These are phyloP conservation scores for Drosophila yooni DNA, from an alignment of 2,888 invertebrate genomes.

Conservation along the genomic window DNA sequence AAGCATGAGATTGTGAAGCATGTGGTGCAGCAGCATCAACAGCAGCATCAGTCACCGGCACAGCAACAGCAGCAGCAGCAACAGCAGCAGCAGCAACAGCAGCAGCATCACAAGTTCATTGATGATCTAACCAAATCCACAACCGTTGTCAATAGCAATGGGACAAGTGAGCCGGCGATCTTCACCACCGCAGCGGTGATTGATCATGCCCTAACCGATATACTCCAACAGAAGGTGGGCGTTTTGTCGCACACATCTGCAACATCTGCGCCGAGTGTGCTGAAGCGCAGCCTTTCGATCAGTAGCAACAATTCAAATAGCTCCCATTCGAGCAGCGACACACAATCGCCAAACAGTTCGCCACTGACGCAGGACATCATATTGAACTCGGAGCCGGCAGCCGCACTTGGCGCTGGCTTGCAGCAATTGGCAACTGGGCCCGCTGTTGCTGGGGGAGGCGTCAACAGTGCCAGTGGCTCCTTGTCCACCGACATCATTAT, in stretches of 20 bases:
- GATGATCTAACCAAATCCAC: slow-evolving; percentile 79
- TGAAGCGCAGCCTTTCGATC: slow-evolving; percentile 85
- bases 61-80: slow-evolving; percentile 86
- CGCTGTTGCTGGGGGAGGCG: slow-evolving; percentile 24
- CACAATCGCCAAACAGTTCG: slow-evolving; percentile 76
- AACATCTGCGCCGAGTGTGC: slow-evolving; percentile 54
- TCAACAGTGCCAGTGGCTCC: slow-evolving; percentile 49
- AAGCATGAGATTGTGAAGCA: slow-evolving; percentile 87
- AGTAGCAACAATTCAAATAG: slow-evolving; percentile 78
- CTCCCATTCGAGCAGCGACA: slow-evolving; percentile 62
- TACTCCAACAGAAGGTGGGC: slow-evolving; percentile 74
- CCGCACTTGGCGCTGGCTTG: slow-evolving; percentile 74
- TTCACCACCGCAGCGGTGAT: slow-evolving; percentile 72
- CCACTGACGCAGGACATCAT: slow-evolving; percentile 85
- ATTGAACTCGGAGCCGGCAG: slow-evolving; percentile 83
- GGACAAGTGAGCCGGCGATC: slow-evolving; percentile 64
- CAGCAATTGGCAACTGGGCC: slow-evolving; percentile 69
- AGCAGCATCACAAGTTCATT: slow-evolving; percentile 85
- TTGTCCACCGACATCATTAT: slow-evolving; percentile 87
- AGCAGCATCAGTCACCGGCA: slow-evolving; percentile 85
- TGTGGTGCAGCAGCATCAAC: slow-evolving; percentile 87
- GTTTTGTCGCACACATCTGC: slow-evolving; percentile 39
- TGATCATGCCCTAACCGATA: slow-evolving; percentile 82
- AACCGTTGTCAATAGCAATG: slow-evolving; percentile 66
- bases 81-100: slow-evolving; percentile 87